phyloP scores from a whole-genome alignment of 1,140 invertebrate species.

The Neodiprion pinetum region DNA sequence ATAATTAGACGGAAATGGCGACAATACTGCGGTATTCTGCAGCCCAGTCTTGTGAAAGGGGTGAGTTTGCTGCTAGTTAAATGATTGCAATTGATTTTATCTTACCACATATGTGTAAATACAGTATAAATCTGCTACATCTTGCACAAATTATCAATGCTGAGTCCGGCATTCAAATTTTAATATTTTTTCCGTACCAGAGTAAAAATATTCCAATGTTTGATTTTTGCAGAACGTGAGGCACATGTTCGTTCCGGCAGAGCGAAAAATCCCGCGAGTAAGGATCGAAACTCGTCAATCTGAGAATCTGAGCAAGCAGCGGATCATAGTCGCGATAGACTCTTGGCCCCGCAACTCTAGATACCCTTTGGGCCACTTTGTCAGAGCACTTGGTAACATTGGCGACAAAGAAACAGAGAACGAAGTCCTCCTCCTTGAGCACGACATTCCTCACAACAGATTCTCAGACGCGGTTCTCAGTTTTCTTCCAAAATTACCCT shows the following conservation, averaged over 20 bases:
- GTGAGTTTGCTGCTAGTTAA: slow-evolving; percentile 51
- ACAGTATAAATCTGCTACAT: no score
- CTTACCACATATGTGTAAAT: background rate
- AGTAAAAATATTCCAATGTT: slow-evolving; percentile 2
- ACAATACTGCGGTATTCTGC: slow-evolving; percentile 95
- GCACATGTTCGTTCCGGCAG: slow-evolving; percentile 90
- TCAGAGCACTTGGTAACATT: slow-evolving; percentile 81
- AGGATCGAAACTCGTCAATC: slow-evolving; percentile 92
- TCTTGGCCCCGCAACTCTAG: slow-evolving; percentile 89
- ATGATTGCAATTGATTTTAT: slow-evolving; percentile 15
- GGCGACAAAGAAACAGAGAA: slow-evolving; percentile 94
- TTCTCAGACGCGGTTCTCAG: slow-evolving; percentile 94
- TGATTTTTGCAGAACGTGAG: slow-evolving; percentile 66
- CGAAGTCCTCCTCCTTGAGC: slow-evolving; percentile 93
- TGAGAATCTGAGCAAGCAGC: slow-evolving; percentile 78
- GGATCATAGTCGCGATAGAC: slow-evolving; percentile 92
- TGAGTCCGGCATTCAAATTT: no score
- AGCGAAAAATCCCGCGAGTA: slow-evolving; percentile 89
- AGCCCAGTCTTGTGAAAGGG: slow-evolving; percentile 79
- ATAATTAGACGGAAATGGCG: slow-evolving; percentile 97
- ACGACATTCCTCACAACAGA: slow-evolving; percentile 94
- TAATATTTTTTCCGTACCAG: no score
- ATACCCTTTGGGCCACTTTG: slow-evolving; percentile 86
- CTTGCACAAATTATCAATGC: no score
- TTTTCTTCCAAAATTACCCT: slow-evolving; percentile 90